A percentile compares a stretch with the other conserved stretches of the same genome.
Conservation (phyloP, 2,113 vertebrate genomes). For the Ginglymostoma cirratum region DNA sequence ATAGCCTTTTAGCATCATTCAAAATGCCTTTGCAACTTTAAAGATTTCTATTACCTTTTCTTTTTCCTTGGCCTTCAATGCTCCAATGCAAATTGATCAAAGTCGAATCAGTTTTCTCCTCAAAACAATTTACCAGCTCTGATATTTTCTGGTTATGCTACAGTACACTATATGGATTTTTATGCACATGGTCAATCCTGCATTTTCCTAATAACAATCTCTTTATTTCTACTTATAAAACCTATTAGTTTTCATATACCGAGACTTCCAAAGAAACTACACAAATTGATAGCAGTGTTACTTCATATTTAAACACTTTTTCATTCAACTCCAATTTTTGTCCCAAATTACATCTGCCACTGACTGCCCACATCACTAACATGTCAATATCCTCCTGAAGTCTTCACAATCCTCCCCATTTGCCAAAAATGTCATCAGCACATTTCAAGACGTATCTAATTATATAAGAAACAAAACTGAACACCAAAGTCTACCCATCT, state of each 20-base stretch:
- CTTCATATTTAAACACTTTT: neutral
- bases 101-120: neutral
- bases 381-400: neutral
- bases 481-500: neutral
- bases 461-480: neutral
- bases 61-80: neutral
- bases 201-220: neutral
- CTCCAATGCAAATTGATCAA: neutral
- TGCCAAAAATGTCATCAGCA: neutral
- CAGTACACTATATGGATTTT: neutral
- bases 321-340: neutral
- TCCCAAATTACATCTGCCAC: neutral
- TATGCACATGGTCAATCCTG: neutral
- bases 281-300: neutral
- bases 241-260: neutral
- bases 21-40: neutral
- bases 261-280: neutral
- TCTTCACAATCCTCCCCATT: neutral
- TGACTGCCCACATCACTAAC: neutral
- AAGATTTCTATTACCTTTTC: neutral
- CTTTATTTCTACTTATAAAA: neutral
- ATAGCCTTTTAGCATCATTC: neutral
- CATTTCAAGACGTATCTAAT: neutral
- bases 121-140: neutral
- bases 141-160: neutral